Conservation (phyloP, 2,797 vertebrate species). For the Chelmon rostratus region DNA sequence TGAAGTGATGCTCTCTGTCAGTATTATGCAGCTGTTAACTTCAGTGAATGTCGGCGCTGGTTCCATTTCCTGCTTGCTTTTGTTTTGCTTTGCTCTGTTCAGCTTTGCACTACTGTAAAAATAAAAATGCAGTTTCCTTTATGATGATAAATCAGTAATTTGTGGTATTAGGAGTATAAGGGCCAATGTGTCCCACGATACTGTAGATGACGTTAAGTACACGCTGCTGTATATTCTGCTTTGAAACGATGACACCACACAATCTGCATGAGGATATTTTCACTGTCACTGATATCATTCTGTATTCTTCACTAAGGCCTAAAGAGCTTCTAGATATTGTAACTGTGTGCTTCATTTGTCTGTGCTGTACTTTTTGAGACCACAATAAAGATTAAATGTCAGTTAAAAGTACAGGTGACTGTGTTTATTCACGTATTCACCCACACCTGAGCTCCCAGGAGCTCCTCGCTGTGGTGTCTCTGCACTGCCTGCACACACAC, state of each 20-base stretch:
- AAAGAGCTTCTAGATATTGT: slow-evolving; percentile 61
- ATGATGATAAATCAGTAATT: slow-evolving; percentile 46
- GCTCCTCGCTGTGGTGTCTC: background rate
- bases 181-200: slow-evolving; percentile 28
- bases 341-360: slow-evolving; percentile 68
- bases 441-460: background rate
- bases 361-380: slow-evolving; percentile 80
- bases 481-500: too few relatives aligned
- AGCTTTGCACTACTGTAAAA: slow-evolving; percentile 66
- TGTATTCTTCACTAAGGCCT: slow-evolving; percentile 51
- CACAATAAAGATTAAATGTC: slow-evolving; percentile 77
- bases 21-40: slow-evolving; percentile 64
- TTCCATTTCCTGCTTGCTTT: slow-evolving; percentile 57
- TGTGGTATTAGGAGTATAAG: slow-evolving; percentile 52
- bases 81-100: slow-evolving; percentile 61
- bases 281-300: slow-evolving; percentile 40
- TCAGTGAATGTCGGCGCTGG: slow-evolving; percentile 63
- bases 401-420: background rate
- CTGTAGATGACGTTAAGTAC: slow-evolving; percentile 66
- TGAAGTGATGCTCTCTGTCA: slow-evolving; percentile 64
- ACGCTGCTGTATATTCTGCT: slow-evolving; percentile 80
- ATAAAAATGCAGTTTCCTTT: slow-evolving; percentile 51
- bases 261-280: slow-evolving; percentile 77
- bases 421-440: background rate
- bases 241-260: slow-evolving; percentile 56